These are phyloP conservation scores for Philantomba maxwellii DNA, from an alignment of 2,113 vertebrate species.

Conservation along the genomic window DNA sequence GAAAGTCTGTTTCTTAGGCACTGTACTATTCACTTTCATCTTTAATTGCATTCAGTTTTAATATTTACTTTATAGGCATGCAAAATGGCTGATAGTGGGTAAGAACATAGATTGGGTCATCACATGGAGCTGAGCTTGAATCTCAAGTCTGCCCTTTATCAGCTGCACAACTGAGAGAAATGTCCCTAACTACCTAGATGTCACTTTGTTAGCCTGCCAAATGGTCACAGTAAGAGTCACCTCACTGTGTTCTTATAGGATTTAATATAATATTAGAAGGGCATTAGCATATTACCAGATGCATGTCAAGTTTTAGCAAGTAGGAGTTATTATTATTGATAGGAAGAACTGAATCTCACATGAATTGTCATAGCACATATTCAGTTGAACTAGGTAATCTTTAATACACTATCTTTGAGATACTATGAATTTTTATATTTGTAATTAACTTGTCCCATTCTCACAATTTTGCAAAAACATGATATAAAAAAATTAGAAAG, in stretches of 20 bases:
- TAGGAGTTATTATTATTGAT: not conserved
- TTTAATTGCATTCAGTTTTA: not conserved
- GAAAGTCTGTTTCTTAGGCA: not conserved
- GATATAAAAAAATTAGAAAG: not conserved
- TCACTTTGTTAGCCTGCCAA: not conserved
- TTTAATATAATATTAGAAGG: slow-evolving; percentile 8
- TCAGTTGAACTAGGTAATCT: not conserved
- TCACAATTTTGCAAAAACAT: not conserved
- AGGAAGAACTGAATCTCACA: not conserved
- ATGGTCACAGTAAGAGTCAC: not conserved
- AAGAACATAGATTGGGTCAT: not conserved
- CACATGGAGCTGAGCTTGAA: not conserved
- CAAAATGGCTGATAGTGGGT: not conserved
- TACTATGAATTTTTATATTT: not conserved
- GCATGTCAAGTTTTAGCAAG: not conserved
- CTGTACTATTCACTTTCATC: not conserved
- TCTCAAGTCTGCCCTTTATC: not conserved
- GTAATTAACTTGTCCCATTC: not conserved
- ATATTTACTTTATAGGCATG: not conserved
- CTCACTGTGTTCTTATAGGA: not conserved
- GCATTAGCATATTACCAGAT: not conserved
- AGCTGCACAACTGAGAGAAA: not conserved
- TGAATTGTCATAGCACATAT: not conserved
- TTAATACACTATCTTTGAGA: not conserved
- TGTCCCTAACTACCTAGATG: not conserved